Evolutionary conservation across 2,888 invertebrate genomes (phyloP).

Genomic region (Trachelus troglodyta): DNA sequence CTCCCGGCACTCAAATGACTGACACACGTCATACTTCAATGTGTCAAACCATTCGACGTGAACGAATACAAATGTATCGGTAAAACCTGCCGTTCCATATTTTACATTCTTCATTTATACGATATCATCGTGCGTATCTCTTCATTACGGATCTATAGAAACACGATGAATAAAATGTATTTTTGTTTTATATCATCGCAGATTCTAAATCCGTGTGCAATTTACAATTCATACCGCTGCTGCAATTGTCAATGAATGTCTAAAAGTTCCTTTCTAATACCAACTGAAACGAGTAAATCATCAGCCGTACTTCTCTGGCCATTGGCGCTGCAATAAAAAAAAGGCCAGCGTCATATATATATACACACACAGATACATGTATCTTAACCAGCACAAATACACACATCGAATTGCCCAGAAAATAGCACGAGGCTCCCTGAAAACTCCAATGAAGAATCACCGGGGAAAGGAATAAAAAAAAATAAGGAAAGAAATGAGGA

Average conservation of each 20-base stretch:
- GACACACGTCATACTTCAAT: background rate
- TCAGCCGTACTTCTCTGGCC: background rate
- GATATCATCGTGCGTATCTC: background rate
- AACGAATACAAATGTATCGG: background rate
- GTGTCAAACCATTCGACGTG: background rate
- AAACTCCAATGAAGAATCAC: constrained; percentile 12
- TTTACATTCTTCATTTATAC: background rate
- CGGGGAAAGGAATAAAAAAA: constrained; percentile 14
- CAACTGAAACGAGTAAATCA: background rate
- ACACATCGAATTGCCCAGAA: background rate
- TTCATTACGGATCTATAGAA: background rate
- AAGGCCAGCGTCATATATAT: background rate
- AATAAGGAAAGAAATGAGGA: constrained; percentile 11
- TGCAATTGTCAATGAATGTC: constrained; percentile 10
- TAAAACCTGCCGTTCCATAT: background rate
- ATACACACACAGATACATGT: too few species aligned
- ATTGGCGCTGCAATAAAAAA: background rate
- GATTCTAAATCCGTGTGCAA: background rate
- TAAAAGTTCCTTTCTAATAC: background rate
- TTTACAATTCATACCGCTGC: background rate
- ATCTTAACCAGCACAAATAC: background rate
- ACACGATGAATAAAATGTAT: background rate
- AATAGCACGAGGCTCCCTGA: background rate
- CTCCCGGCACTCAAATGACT: background rate
- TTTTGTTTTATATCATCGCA: background rate